Evolutionary conservation across 1,140 invertebrate genomes (phyloP), one percentile per base, ranked within the genome.

Genomic region (Cotesia typhae): DNA sequence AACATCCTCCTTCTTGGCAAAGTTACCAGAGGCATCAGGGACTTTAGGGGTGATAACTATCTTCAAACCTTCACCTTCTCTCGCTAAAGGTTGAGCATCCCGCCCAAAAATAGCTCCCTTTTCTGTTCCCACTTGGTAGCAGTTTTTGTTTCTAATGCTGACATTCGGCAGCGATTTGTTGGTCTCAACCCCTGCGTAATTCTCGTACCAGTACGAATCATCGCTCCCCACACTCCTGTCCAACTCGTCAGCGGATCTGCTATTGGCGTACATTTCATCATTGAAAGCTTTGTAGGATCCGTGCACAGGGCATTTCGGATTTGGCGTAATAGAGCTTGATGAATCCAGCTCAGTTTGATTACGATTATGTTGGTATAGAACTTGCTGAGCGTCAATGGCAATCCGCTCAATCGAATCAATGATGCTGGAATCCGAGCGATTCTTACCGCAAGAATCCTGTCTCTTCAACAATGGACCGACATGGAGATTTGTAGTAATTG

Each of bases 401-500:
- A 74, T 72, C 0, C 74, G 72, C 14, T 82, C 81, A 28, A 81
- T 59, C 0, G 80, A 81, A 63, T 82, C 80, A n/a, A 80, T 79
- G 9, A 80, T 77, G 52, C 76, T 83, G 0, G 80, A 76, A 60
- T 82, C 81, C 0, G 80, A 81, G 37, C 78, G 79, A 51, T 78
- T 80, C 63, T 70, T 79, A 1, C 9, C 9, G 1, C 67, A 67
- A 0, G 76, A 75, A 14, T 86, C 84, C 20, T 77, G 73, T 17
- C 75, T 78, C 14, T 78, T 82, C 12, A 81, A 38, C 20, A 86
- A 68, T 1, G 83, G 84, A 2, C 85, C 85, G 0, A 86, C 79
- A 68, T 86, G 83, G 1, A 86, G 76, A 69, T 84, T 85, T 0
- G 82, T 83, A 5, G 84, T 85, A 4, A 87, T 77, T 0, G 82